These are phyloP conservation scores for Caranx melampygus DNA, from an alignment of 2,113 vertebrate species.

Conservation along the genomic window DNA sequence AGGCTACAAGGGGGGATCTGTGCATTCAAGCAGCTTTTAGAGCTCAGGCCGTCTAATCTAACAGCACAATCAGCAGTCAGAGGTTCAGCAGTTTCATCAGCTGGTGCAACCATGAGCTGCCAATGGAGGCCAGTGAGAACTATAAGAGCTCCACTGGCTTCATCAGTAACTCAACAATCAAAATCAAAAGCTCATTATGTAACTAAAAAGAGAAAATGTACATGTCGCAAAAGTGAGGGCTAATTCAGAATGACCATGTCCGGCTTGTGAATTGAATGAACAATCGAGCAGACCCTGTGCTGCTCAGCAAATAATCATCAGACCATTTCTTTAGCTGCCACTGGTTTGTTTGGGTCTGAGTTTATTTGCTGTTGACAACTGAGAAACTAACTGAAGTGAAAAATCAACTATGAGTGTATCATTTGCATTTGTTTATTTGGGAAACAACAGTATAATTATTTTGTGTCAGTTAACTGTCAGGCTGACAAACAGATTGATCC, in stretches of 20 bases:
- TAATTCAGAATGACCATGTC: not conserved
- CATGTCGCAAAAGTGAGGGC: not conserved
- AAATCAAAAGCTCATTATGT: not conserved
- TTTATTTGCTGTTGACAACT: not conserved
- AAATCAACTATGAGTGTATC: not conserved
- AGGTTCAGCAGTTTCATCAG: not conserved
- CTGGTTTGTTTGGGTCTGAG: not conserved
- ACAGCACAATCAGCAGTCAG: not conserved
- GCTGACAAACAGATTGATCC: constrained; percentile 24
- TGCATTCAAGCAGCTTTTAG: too few species aligned
- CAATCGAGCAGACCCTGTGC: not conserved
- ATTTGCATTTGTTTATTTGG: not conserved
- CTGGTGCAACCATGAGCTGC: not conserved
- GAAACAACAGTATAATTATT: not conserved
- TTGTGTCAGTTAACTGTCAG: not conserved
- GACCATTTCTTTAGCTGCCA: not conserved
- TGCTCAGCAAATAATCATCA: not conserved
- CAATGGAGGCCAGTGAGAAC: not conserved
- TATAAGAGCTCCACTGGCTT: not conserved
- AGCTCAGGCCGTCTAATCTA: not conserved
- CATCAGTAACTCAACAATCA: not conserved
- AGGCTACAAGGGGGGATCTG: too few species aligned
- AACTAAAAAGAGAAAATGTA: not conserved
- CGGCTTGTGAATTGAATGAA: too few species aligned
- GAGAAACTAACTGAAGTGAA: not conserved